A percentile compares a stretch with the other conserved stretches of the same genome.
phyloP scores from a whole-genome alignment of 2,797 vertebrate genomes.

The Amblyraja radiata region DNA sequence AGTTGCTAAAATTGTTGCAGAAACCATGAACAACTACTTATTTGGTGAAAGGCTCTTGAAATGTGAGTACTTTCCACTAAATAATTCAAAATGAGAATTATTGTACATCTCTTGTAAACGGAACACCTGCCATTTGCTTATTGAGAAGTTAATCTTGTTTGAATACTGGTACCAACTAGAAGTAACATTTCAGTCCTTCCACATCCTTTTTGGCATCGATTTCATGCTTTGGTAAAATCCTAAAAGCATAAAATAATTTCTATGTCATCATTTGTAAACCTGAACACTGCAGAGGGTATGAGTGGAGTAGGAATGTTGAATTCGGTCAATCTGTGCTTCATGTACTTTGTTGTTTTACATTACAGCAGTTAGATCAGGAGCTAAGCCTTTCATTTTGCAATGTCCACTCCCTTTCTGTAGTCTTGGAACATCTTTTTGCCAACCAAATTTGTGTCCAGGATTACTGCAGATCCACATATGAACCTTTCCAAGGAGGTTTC shows the following conservation, averaged over 20 bases:
- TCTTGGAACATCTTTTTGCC: no score
- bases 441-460: not conserved
- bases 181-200: not conserved
- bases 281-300: not conserved
- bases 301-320: not conserved
- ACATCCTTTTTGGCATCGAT: not conserved
- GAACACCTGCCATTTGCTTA: not conserved
- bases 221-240: not conserved
- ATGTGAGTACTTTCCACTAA: slow-evolving; percentile 62
- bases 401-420: not conserved
- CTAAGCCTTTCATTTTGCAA: not conserved
- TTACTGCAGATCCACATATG: no score
- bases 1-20: slow-evolving; percentile 86
- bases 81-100: not conserved
- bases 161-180: not conserved
- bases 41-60: slow-evolving; percentile 83
- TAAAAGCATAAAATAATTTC: not conserved
- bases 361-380: not conserved
- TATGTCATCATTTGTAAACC: not conserved
- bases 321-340: not conserved
- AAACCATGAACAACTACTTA: slow-evolving; percentile 95
- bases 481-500: no score
- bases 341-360: not conserved
- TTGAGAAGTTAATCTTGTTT: not conserved
- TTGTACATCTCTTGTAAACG: not conserved